These are phyloP conservation scores for Phainopepla nitens DNA, from an alignment of 2,113 vertebrate genomes.

Conservation along the genomic window DNA sequence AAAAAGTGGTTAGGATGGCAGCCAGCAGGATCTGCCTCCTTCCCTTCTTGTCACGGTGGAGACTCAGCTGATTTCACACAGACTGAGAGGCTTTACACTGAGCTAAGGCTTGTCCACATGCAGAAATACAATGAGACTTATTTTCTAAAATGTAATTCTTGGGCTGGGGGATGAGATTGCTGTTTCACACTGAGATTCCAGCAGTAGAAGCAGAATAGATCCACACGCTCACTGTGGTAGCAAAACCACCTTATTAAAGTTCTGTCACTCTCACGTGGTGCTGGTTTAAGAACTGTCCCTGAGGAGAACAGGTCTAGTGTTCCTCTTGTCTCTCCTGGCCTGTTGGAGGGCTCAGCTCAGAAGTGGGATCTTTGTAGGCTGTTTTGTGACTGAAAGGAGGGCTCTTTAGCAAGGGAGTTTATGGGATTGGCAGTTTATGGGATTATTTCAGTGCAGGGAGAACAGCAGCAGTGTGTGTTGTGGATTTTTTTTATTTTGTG, in stretches of 20 bases:
- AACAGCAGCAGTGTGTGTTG: not conserved
- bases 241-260: not conserved
- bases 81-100: not conserved
- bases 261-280: not conserved
- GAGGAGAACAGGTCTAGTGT: rapidly evolving
- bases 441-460: not conserved
- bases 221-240: rapidly evolving
- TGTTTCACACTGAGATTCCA: not conserved
- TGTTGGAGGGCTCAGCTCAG: not conserved
- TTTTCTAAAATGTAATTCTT: not conserved
- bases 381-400: not conserved
- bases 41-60: not conserved
- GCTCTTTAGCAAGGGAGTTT: not conserved
- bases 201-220: not conserved
- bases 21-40: rapidly evolving
- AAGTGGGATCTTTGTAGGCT: not conserved
- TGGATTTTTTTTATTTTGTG: not conserved
- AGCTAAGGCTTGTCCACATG: not conserved
- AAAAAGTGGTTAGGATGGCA: not conserved
- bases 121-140: not conserved
- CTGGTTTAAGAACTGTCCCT: not conserved
- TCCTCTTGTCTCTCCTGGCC: not conserved
- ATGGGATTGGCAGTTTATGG: not conserved
- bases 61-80: not conserved
- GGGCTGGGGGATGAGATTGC: not conserved